These are phyloP conservation scores for Campylomormyrus numenius DNA, from an alignment of 2,113 vertebrate species.

Conservation along the genomic window DNA sequence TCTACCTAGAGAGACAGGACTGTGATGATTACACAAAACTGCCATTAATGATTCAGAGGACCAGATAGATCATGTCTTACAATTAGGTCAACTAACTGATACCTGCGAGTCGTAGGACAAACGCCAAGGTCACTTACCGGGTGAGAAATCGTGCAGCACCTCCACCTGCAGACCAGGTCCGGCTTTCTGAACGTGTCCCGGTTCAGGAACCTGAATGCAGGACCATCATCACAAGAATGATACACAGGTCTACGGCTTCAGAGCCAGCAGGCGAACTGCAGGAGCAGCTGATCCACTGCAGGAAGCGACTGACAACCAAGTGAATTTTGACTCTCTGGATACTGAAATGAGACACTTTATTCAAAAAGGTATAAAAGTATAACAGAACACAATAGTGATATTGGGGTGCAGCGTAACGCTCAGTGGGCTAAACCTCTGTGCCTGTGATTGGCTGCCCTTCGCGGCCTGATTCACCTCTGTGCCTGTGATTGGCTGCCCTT, in stretches of 20 bases:
- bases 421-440: too few species aligned
- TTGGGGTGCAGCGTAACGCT: not conserved
- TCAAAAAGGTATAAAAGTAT: not conserved
- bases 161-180: conserved; percentile 53
- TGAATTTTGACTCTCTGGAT: not conserved
- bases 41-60: not conserved
- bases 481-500: too few species aligned
- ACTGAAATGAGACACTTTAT: not conserved
- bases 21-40: not conserved
- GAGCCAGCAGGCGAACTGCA: not conserved
- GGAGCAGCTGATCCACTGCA: not conserved
- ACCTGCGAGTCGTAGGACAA: not conserved
- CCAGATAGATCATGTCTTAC: not conserved
- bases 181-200: conserved; percentile 30
- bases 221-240: not conserved
- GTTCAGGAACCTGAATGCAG: conserved; percentile 1
- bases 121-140: conserved; percentile 47
- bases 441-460: too few species aligned
- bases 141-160: conserved; percentile 66
- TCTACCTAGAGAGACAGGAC: not conserved
- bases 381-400: not conserved
- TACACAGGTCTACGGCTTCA: not conserved
- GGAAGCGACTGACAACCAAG: not conserved
- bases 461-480: too few species aligned
- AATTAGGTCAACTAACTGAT: too few species aligned